These are phyloP conservation scores for Meloidogyne hapla DNA, from an alignment of 1,140 invertebrate species.

Conservation along the genomic window DNA sequence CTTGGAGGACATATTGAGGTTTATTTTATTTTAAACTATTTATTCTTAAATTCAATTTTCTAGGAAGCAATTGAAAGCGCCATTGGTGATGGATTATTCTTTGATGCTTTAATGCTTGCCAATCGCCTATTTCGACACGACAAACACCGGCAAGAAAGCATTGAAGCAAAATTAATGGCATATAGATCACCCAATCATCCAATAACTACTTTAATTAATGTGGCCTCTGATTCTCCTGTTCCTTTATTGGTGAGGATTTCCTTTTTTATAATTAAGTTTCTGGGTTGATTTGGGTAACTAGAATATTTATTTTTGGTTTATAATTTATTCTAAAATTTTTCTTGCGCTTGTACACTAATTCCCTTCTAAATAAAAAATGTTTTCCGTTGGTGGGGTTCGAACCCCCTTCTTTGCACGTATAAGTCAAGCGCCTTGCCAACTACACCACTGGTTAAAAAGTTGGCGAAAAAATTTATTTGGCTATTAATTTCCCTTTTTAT, in stretches of 20 bases:
- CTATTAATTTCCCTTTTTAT: neutral
- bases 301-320: neutral
- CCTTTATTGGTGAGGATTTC: conserved; percentile 38
- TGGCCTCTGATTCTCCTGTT: conserved; percentile 46
- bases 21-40: neutral
- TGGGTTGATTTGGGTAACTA: neutral
- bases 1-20: conserved; percentile 51
- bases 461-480: neutral
- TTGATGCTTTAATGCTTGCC: conserved; percentile 51
- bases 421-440: no score
- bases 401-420: no score
- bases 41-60: conserved; percentile 16
- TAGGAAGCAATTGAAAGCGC: conserved; percentile 53
- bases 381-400: no score
- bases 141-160: conserved; percentile 29
- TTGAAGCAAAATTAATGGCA: conserved; percentile 44
- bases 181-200: conserved; percentile 44
- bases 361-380: no score
- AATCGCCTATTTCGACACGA: conserved; percentile 45
- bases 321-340: no score
- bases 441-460: no score
- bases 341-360: no score
- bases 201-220: conserved; percentile 47
- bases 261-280: neutral
- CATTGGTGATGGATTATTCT: conserved; percentile 46